Conservation (phyloP, 2,888 invertebrate genomes). For the Ceriagrion tenellum region DNA sequence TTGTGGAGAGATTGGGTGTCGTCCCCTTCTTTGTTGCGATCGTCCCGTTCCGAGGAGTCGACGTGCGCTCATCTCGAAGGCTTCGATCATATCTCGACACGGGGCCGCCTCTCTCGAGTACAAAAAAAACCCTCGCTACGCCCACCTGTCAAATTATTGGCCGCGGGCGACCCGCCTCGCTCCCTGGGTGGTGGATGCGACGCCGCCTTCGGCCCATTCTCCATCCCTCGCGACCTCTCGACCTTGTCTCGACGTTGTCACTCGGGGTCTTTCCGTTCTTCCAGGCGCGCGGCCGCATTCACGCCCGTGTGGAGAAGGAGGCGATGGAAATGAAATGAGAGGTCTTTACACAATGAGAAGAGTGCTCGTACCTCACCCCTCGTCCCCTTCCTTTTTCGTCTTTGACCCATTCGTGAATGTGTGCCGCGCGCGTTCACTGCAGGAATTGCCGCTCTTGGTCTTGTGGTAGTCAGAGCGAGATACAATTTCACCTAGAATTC, state of each 20-base stretch:
- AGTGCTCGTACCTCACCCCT: background rate
- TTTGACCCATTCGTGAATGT: too few relatives aligned
- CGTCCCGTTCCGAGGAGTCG: background rate
- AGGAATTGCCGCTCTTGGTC: too few relatives aligned
- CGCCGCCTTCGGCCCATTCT: background rate
- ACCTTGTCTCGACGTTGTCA: conserved; percentile 14
- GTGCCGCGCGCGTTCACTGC: too few relatives aligned
- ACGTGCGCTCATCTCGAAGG: background rate
- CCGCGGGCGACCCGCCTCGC: background rate
- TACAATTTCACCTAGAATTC: too few relatives aligned
- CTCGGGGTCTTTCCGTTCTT: background rate
- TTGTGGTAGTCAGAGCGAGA: too few relatives aligned
- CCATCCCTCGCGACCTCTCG: background rate
- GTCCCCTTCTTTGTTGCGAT: background rate
- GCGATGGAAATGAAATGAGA: background rate
- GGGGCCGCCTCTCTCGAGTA: background rate
- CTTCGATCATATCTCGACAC: background rate
- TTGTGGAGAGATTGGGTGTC: background rate
- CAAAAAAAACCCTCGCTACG: background rate
- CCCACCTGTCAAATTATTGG: conserved; percentile 24
- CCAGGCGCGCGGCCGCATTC: background rate
- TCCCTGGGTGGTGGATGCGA: background rate
- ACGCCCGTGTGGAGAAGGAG: background rate
- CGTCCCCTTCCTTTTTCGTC: too few relatives aligned
- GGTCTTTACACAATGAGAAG: background rate